Conservation (phyloP, 2,888 invertebrate species). For the Oligia latruncula region DNA sequence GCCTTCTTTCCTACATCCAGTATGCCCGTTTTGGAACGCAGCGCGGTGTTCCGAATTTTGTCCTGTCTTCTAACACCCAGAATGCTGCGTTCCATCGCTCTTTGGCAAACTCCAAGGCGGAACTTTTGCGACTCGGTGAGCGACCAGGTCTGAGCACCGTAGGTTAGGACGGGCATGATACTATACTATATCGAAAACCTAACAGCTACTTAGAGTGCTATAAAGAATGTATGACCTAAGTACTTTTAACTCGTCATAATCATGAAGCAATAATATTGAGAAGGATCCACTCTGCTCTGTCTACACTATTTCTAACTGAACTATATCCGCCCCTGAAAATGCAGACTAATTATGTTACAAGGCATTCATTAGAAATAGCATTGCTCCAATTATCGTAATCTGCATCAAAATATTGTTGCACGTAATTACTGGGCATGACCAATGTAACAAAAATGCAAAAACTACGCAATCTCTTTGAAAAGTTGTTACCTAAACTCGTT, state of each 20-base stretch:
- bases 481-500: constrained; percentile 39
- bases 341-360: background rate
- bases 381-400: constrained; percentile 41
- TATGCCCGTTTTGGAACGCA: too few species aligned
- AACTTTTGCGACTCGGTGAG: too few species aligned
- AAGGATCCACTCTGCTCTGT: background rate
- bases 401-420: constrained; percentile 37
- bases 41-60: too few species aligned
- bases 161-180: too few species aligned
- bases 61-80: too few species aligned
- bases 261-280: background rate
- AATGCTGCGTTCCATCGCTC: too few species aligned
- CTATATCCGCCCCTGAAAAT: constrained; percentile 5
- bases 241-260: background rate
- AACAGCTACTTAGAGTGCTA: background rate
- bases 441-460: constrained; percentile 33
- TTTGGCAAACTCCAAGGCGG: too few species aligned
- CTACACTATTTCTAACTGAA: background rate
- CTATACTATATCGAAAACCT: background rate
- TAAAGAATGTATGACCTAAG: background rate
- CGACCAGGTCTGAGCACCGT: too few species aligned
- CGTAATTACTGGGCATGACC: constrained; percentile 43
- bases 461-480: constrained; percentile 41
- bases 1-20: too few species aligned
- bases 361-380: constrained; percentile 7